These are phyloP conservation scores for Perca flavescens DNA, from an alignment of 2,113 vertebrate genomes.

Conservation along the genomic window DNA sequence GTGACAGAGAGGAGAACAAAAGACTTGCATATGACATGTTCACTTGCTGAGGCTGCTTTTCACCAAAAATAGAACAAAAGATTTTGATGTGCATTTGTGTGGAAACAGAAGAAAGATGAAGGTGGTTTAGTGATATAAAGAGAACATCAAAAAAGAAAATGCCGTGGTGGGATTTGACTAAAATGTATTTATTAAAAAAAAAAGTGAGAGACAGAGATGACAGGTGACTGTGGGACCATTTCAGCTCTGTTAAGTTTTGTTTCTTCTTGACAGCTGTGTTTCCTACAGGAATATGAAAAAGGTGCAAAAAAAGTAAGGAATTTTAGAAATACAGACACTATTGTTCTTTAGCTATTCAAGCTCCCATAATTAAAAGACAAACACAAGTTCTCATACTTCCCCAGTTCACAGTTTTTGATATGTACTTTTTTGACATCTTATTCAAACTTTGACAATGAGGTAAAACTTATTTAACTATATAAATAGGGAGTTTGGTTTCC, in stretches of 20 bases:
- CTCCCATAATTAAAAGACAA: slow-evolving; percentile 12
- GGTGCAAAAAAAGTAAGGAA: slow-evolving; percentile 8
- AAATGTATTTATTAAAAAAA: slow-evolving; percentile 17
- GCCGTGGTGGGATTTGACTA: slow-evolving; percentile 19
- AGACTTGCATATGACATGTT: slow-evolving; percentile 32
- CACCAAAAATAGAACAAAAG: slow-evolving; percentile 51
- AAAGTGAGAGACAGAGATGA: slow-evolving; percentile 18
- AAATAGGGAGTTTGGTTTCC: not conserved
- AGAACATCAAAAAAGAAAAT: slow-evolving; percentile 22
- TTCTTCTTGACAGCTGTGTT: slow-evolving; percentile 47
- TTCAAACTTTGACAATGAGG: not conserved
- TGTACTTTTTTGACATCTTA: not conserved
- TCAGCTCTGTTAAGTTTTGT: slow-evolving; percentile 45
- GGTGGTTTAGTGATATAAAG: slow-evolving; percentile 31
- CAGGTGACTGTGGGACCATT: slow-evolving; percentile 38
- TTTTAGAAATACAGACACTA: slow-evolving; percentile 3
- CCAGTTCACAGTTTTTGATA: not conserved
- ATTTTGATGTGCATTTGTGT: not conserved
- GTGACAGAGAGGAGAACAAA: slow-evolving; percentile 41
- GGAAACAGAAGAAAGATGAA: slow-evolving; percentile 3
- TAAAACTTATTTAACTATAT: not conserved
- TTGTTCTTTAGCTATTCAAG: slow-evolving; percentile 15
- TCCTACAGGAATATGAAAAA: slow-evolving; percentile 24
- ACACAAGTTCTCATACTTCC: not conserved
- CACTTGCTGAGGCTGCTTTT: slow-evolving; percentile 32